Percentiles rank a stretch among this genome's conserved stretches.
Conservation (phyloP, 2,797 vertebrate genomes). For the Eulemur rubriventer region DNA sequence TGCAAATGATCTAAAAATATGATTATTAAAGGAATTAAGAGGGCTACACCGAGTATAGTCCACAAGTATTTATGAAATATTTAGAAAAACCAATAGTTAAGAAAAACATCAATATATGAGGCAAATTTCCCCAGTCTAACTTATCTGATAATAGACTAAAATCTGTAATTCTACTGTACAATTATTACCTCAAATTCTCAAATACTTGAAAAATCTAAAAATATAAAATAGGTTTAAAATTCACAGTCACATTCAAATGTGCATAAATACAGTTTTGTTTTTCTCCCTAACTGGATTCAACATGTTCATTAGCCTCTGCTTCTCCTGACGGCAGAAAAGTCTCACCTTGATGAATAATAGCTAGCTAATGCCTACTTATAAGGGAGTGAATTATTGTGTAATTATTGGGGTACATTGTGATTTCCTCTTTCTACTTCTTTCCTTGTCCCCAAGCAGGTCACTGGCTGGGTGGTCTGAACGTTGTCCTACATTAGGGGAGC, state of each 20-base stretch:
- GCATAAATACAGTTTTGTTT: not conserved
- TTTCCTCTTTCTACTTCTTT: not conserved
- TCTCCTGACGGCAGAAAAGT: not conserved
- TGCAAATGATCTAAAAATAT: not conserved
- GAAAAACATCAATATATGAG: not conserved
- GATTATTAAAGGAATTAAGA: not conserved
- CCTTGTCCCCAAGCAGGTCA: not conserved
- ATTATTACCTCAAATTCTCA: not conserved
- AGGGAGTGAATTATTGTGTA: not conserved
- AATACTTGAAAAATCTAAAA: not conserved
- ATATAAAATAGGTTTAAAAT: not conserved
- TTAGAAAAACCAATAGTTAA: not conserved
- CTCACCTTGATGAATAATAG: not conserved
- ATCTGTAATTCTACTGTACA: not conserved
- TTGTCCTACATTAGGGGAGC: not conserved
- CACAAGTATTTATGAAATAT: not conserved
- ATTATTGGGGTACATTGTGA: not conserved
- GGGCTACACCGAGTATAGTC: rapidly evolving
- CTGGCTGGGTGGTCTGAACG: rapidly evolving
- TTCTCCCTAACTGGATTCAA: not conserved
- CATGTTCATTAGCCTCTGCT: not conserved
- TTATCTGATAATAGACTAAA: constrained; percentile 8
- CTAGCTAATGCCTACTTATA: not conserved
- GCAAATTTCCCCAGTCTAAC: not conserved
- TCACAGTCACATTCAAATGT: not conserved